A percentile compares a stretch with the other conserved stretches of the same genome.
These are phyloP conservation scores for Lepus timidus DNA, from an alignment of 2,113 vertebrate species.

Conservation along the genomic window DNA sequence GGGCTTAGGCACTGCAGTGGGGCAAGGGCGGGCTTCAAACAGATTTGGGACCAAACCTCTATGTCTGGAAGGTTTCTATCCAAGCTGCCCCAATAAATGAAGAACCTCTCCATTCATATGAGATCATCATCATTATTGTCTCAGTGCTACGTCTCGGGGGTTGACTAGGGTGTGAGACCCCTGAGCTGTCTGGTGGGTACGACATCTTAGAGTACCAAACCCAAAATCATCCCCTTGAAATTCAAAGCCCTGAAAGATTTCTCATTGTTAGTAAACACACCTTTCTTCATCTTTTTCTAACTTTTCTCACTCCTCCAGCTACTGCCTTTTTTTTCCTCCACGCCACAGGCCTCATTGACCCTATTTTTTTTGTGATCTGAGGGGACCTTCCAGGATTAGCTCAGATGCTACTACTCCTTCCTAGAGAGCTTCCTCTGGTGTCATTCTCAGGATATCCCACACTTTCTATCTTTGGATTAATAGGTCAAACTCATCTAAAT, in stretches of 20 bases:
- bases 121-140: not conserved
- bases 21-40: not conserved
- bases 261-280: not conserved
- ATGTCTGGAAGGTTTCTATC: not conserved
- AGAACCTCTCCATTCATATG: not conserved
- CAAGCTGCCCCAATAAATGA: slow-evolving; percentile 41
- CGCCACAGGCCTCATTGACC: not conserved
- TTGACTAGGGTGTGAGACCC: not conserved
- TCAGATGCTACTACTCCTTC: not conserved
- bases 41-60: not conserved
- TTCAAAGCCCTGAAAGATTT: slow-evolving; percentile 16
- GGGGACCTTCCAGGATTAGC: not conserved
- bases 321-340: not conserved
- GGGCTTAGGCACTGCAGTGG: not conserved
- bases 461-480: slow-evolving; percentile 30
- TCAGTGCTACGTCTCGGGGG: not conserved
- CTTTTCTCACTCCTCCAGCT: not conserved
- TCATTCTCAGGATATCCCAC: not conserved
- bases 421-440: not conserved
- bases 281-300: not conserved
- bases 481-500: not conserved
- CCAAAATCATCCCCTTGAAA: not conserved
- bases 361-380: not conserved
- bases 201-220: slow-evolving; percentile 1
- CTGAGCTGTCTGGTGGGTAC: not conserved